These are phyloP conservation scores for Drosophila pegasa DNA, from an alignment of 2,888 invertebrate species.

Conservation along the genomic window DNA sequence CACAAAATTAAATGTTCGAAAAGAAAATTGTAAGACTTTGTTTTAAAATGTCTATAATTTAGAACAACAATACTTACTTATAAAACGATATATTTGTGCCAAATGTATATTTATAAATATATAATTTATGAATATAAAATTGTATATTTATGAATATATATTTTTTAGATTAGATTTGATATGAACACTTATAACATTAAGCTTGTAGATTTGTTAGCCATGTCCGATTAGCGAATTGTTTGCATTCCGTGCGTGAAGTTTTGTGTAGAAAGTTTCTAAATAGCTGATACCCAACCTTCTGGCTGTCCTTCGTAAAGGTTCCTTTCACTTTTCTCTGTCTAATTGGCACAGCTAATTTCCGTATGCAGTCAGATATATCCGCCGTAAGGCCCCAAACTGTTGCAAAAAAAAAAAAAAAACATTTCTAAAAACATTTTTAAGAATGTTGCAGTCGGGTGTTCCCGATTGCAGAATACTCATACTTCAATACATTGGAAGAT, in stretches of 20 bases:
- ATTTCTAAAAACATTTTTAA: too few relatives aligned
- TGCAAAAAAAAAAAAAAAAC: constrained; percentile 22
- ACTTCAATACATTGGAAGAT: too few relatives aligned
- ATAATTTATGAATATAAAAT: too few relatives aligned
- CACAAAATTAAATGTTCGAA: constrained; percentile 6
- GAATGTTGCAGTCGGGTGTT: too few relatives aligned
- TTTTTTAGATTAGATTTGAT: too few relatives aligned
- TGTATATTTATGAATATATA: too few relatives aligned
- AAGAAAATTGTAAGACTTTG: not conserved
- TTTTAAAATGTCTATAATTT: not conserved
- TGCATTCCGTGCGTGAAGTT: constrained; percentile 22
- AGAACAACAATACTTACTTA: not conserved
- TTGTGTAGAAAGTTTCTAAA: constrained; percentile 8
- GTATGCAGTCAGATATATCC: constrained; percentile 44
- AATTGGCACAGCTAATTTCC: constrained; percentile 66
- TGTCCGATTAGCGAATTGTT: not conserved
- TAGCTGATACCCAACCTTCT: constrained; percentile 12
- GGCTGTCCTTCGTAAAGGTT: constrained; percentile 20
- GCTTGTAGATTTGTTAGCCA: not conserved
- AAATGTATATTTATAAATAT: too few relatives aligned
- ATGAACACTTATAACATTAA: too few relatives aligned
- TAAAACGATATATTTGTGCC: too few relatives aligned
- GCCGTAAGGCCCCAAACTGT: constrained; percentile 38
- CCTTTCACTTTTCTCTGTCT: constrained; percentile 47
- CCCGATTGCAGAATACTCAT: too few relatives aligned